These are phyloP conservation scores for Hippasteria phrygiana DNA, from an alignment of 53 echinoderm and acorn worm species.

Conservation along the genomic window DNA sequence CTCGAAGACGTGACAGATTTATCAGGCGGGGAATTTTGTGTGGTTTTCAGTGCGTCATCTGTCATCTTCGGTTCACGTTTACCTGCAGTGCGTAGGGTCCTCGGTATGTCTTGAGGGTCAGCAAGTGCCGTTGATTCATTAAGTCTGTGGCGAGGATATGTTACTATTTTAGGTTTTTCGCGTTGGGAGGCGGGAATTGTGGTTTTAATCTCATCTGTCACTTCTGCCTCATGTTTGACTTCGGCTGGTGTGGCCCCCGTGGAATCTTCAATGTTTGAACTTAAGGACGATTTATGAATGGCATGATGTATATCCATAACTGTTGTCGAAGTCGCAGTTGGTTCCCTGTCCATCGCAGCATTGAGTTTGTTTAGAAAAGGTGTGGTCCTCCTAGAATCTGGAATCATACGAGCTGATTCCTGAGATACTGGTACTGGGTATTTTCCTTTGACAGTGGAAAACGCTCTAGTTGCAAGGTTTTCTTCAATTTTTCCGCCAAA, in stretches of 20 bases:
- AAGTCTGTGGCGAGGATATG: neutral
- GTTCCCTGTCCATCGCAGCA: neutral
- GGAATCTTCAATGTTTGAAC: neutral
- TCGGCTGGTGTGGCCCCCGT: neutral
- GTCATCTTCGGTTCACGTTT: conserved; percentile 8
- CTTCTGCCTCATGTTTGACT: neutral
- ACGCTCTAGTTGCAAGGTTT: too few relatives aligned
- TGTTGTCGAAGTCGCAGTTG: neutral
- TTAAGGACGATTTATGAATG: neutral
- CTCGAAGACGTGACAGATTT: conserved; percentile 1
- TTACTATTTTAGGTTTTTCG: neutral
- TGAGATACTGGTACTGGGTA: too few relatives aligned
- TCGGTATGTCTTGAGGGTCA: neutral
- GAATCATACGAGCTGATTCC: neutral
- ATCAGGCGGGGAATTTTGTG: neutral
- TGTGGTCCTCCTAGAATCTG: neutral
- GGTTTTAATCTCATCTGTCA: neutral
- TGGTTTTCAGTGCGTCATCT: neutral
- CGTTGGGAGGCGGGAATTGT: neutral
- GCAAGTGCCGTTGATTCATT: conserved; percentile 2
- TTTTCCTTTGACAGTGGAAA: too few relatives aligned
- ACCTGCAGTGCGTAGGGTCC: neutral
- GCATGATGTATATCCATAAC: neutral
- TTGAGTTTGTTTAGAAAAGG: neutral
- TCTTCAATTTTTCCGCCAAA: neutral